Conservation (phyloP, 2,888 invertebrate genomes). For the Eudemis profundana region DNA sequence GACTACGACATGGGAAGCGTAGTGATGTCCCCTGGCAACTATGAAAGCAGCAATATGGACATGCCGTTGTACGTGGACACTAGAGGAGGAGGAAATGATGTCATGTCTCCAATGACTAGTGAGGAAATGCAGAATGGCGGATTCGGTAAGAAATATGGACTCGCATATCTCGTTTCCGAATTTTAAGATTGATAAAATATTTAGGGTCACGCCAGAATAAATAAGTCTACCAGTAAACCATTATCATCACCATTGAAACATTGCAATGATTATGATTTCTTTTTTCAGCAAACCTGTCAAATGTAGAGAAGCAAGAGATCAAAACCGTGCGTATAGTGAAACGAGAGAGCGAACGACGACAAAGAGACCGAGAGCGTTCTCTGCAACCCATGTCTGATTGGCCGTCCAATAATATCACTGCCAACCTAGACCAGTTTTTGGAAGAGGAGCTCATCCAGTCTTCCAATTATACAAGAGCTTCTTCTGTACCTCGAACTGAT, state of each 20-base stretch:
- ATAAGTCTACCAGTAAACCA: slow-evolving; percentile 13
- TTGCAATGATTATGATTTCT: not conserved
- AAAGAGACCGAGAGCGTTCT: slow-evolving; percentile 91
- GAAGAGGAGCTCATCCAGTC: slow-evolving; percentile 79
- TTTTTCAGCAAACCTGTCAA: slow-evolving; percentile 86
- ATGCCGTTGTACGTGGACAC: slow-evolving; percentile 91
- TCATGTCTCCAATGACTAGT: slow-evolving; percentile 73
- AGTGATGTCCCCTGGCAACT: slow-evolving; percentile 67
- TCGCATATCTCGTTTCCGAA: not conserved
- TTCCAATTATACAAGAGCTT: slow-evolving; percentile 73
- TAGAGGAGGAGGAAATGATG: slow-evolving; percentile 66
- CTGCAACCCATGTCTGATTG: slow-evolving; percentile 81
- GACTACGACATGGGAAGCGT: slow-evolving; percentile 62
- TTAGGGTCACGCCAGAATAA: slow-evolving; percentile 27
- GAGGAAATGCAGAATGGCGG: slow-evolving; percentile 74
- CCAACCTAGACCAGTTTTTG: slow-evolving; percentile 78
- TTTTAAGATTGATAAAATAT: slow-evolving; percentile 2
- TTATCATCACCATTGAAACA: not conserved
- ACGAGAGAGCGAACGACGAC: slow-evolving; percentile 94
- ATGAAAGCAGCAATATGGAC: slow-evolving; percentile 66
- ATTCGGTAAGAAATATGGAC: slow-evolving; percentile 62
- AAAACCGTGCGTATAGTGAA: slow-evolving; percentile 98
- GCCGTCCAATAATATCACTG: slow-evolving; percentile 71
- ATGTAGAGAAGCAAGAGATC: slow-evolving; percentile 94
- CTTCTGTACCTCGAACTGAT: slow-evolving; percentile 82